Evolutionary conservation across 2,113 vertebrate species (phyloP).

Genomic region (Bagarius yarrelli): DNA sequence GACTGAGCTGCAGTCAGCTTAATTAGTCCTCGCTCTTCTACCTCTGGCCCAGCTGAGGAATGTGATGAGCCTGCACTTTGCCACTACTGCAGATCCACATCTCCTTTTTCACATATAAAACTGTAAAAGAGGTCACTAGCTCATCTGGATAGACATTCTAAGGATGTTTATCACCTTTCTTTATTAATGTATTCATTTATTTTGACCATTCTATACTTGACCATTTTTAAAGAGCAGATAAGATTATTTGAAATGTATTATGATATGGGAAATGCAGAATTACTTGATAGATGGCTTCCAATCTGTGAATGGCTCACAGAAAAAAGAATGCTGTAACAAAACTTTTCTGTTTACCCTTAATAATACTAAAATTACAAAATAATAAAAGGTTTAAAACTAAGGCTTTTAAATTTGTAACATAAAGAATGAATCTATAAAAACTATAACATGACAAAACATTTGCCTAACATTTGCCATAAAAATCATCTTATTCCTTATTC

Average conservation of each 20-base stretch:
- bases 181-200: conserved; percentile 6
- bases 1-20: conserved; percentile 54
- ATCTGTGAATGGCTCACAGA: no score
- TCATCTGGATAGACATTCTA: conserved; percentile 18
- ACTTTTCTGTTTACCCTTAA: no score
- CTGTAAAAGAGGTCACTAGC: conserved; percentile 30
- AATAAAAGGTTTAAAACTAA: no score
- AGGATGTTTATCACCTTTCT: background rate
- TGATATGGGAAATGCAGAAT: background rate
- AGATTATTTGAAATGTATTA: background rate
- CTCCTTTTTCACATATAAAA: background rate
- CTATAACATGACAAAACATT: no score
- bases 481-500: no score
- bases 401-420: no score
- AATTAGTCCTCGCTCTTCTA: conserved; percentile 44
- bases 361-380: no score
- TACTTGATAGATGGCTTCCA: no score
- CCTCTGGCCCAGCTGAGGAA: conserved; percentile 17
- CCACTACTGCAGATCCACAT: conserved; percentile 13
- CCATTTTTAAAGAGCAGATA: background rate
- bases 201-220: conserved; percentile 9
- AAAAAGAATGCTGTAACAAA: background rate
- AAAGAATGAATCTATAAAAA: no score
- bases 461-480: no score
- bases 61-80: conserved; percentile 42